These are phyloP conservation scores for Columba janthina DNA, from an alignment of 2,113 vertebrate genomes.

Conservation along the genomic window DNA sequence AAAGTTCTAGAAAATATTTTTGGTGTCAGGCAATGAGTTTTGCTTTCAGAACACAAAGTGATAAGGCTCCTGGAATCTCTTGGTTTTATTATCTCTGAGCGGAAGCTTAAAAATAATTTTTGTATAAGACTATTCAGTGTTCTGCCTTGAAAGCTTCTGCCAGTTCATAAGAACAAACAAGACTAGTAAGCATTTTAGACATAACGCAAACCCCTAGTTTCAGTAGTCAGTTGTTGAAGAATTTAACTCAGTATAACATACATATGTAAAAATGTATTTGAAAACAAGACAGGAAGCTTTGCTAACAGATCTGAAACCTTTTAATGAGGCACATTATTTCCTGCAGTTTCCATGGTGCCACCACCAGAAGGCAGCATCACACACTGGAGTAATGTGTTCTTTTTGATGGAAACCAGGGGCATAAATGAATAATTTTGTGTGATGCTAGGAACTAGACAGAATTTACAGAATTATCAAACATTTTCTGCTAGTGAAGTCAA, in stretches of 20 bases:
- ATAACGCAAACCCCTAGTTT: neutral
- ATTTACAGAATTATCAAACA: neutral
- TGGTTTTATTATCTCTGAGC: neutral
- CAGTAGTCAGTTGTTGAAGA: neutral
- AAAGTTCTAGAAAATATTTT: neutral
- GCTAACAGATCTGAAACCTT: neutral
- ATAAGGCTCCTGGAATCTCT: neutral
- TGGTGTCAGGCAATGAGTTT: neutral
- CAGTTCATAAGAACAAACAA: neutral
- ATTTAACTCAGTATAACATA: neutral
- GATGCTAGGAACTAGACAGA: neutral
- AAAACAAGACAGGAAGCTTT: neutral
- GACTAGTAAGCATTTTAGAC: neutral
- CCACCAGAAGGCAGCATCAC: neutral
- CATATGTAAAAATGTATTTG: neutral
- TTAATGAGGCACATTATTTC: neutral
- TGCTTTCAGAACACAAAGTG: neutral
- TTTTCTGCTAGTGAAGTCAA: neutral
- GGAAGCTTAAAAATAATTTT: neutral
- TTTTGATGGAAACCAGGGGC: neutral
- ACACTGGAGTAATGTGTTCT: rapidly evolving
- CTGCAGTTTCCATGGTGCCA: neutral
- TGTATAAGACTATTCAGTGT: neutral
- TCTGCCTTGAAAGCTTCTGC: neutral
- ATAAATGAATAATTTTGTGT: neutral